Evolutionary conservation across 2,113 vertebrate genomes (phyloP).

Genomic region (Sinocyclocheilus rhinocerous): DNA sequence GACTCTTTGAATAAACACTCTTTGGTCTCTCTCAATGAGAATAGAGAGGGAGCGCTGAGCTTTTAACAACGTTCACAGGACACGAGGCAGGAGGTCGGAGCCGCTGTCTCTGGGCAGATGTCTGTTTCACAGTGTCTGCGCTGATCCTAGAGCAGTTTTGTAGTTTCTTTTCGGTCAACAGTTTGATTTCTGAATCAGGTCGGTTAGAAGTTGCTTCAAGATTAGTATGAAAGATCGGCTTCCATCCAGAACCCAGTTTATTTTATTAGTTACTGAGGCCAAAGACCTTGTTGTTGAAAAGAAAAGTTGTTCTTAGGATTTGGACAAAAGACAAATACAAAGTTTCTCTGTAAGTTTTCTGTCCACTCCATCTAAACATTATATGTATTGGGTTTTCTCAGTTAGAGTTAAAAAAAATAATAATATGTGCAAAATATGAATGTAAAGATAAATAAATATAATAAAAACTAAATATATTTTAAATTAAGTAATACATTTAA

Average conservation of each 20-base stretch:
- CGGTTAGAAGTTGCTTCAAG: background rate
- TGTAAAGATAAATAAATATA: background rate
- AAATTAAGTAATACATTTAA: too few relatives aligned
- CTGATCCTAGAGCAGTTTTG: conserved; percentile 4
- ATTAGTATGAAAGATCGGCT: background rate
- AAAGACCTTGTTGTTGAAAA: background rate
- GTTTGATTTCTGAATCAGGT: conserved; percentile 26
- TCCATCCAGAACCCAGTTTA: background rate
- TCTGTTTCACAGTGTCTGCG: conserved; percentile 47
- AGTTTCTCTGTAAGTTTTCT: conserved; percentile 31
- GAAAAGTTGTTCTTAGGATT: background rate
- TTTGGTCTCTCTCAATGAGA: conserved; percentile 58
- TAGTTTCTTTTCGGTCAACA: background rate
- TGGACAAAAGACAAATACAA: background rate
- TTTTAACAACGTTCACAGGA: conserved; percentile 57
- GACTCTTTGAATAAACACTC: conserved; percentile 61
- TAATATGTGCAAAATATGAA: background rate
- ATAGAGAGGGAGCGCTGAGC: conserved; percentile 56
- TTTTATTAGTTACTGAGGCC: background rate
- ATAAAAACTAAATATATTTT: background rate
- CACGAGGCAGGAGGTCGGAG: conserved; percentile 61
- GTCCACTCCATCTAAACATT: too few relatives aligned
- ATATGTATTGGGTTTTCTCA: background rate
- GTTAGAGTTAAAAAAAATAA: too few relatives aligned
- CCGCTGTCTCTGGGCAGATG: conserved; percentile 59